Evolutionary conservation across 2,888 invertebrate genomes (phyloP).

Genomic region (Rhagonycha lutea): DNA sequence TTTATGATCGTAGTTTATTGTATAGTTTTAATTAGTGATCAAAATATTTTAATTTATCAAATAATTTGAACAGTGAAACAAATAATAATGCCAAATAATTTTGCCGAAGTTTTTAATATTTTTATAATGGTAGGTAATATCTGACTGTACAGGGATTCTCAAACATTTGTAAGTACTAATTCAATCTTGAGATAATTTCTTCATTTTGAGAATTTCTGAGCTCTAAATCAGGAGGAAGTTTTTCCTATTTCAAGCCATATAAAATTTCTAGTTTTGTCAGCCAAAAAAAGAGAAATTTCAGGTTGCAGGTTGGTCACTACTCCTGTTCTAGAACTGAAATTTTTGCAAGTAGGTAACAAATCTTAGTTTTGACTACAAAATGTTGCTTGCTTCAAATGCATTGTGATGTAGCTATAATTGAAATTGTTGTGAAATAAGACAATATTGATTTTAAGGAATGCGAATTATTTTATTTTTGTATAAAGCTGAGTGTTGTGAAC

Average conservation of each 20-base stretch:
- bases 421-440: neutral
- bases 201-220: neutral
- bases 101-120: neutral
- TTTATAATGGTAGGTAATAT: neutral
- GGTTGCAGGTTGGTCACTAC: neutral
- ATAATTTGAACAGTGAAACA: neutral
- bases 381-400: neutral
- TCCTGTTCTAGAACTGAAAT: neutral
- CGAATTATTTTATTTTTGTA: neutral
- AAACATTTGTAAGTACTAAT: neutral
- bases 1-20: slow-evolving; percentile 79
- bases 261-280: neutral
- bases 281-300: neutral
- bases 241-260: neutral
- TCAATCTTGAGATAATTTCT: neutral
- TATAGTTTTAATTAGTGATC: slow-evolving; percentile 66
- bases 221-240: neutral
- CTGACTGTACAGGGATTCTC: neutral
- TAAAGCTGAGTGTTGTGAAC: neutral
- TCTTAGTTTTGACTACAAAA: neutral
- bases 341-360: neutral
- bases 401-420: neutral
- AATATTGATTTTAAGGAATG: neutral
- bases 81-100: neutral
- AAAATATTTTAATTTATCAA: neutral